Evolutionary conservation across 2,113 vertebrate genomes (phyloP), one percentile per base, ranked within the genome.

Genomic region (Neodon shergylaensis): DNA sequence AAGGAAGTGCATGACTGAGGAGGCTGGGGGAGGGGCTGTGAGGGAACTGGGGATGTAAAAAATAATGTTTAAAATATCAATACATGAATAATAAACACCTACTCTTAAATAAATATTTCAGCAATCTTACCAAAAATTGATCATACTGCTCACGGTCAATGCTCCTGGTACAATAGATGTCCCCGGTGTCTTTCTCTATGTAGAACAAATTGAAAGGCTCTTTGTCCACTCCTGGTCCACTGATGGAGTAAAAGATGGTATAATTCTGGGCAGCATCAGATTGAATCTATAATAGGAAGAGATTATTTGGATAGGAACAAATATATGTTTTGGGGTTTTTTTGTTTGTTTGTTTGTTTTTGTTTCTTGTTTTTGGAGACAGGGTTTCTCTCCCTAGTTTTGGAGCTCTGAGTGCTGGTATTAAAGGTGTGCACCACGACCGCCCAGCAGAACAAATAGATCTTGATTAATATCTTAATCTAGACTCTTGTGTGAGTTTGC

Each of bases 101-200:
- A 66, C 65, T 83, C 94, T 54, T 94, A 66, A 96, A 90, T 36
- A 81, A 89, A 82, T 26, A 90, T 90, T 81, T 93, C 39, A 96
- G 36, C 42, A 61, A 11, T 95, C 98, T 97, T 98, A 99, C 99
- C 82, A 33, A 91, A 97, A 99, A 99, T 2, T 39, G 0, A 7
- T 98, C 93, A 96, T 98, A 98, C 24, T 98, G 39, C 92, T 99
- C 99, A 63, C 99, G 99, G 94, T 99, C 99, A n/a, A 99, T 96
- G 0, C 98, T 0, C 47, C 78, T 28, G 70, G 98, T 98, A 93
- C 99, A 98, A 54, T 7, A 97, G 89, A 99, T 98, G 94, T 98
- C 98, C 33, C 99, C 99, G 1, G 97, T 98, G 0, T 98, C 1
- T 42, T 0, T 88, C 13, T 99, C 61, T 44, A 99, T 98, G 22